A percentile compares a stretch with the other conserved stretches of the same genome.
phyloP scores from a whole-genome alignment of 2,113 vertebrate species.

The Dunckerocampus dactyliophorus region DNA sequence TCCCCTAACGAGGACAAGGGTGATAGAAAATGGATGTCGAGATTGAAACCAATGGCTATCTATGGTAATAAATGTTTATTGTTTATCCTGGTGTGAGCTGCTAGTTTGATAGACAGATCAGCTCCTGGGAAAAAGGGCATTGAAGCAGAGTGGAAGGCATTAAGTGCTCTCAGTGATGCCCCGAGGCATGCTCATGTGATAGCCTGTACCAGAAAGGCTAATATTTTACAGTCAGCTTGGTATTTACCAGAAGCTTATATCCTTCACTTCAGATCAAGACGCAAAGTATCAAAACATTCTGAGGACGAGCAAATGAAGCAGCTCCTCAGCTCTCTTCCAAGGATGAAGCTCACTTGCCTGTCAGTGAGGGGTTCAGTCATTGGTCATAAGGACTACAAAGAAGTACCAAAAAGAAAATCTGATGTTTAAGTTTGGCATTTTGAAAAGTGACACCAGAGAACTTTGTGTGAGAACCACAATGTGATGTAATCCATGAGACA shows the following conservation, averaged over 20 bases:
- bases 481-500: slow-evolving; percentile 3
- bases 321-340: slow-evolving; percentile 34
- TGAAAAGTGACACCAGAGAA: slow-evolving; percentile 31
- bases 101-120: slow-evolving; percentile 55
- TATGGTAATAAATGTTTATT: neutral
- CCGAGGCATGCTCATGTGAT: slow-evolving; percentile 54
- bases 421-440: slow-evolving; percentile 24
- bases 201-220: slow-evolving; percentile 47
- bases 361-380: slow-evolving; percentile 22
- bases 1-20: neutral
- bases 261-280: slow-evolving; percentile 48
- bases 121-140: slow-evolving; percentile 58
- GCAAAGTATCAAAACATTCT: slow-evolving; percentile 56
- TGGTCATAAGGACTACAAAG: slow-evolving; percentile 28
- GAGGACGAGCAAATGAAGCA: slow-evolving; percentile 46
- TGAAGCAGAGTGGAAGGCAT: slow-evolving; percentile 47
- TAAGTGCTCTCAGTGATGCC: slow-evolving; percentile 63
- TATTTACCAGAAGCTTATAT: slow-evolving; percentile 58
- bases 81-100: neutral
- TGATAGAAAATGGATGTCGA: too few relatives aligned
- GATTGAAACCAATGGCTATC: neutral
- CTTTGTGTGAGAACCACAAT: slow-evolving; percentile 16
- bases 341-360: slow-evolving; percentile 22
- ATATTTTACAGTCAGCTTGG: slow-evolving; percentile 57
- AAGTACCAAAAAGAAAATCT: neutral